Percentiles rank a stretch among this genome's conserved stretches.
Evolutionary conservation across 2,888 invertebrate genomes (phyloP).

Genomic region (Germaria angustata): DNA sequence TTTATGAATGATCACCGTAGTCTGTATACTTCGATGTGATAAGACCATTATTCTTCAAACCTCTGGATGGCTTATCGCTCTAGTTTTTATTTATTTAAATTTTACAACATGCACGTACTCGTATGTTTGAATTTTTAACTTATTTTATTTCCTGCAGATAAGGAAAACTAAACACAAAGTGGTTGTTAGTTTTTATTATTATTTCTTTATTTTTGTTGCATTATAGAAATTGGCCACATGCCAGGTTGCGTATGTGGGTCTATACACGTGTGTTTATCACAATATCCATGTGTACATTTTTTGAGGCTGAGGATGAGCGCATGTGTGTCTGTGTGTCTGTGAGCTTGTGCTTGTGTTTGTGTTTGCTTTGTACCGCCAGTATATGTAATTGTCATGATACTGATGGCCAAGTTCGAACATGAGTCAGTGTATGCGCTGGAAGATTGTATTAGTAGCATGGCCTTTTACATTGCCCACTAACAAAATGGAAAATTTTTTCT

Average conservation of each 20-base stretch:
- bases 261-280: neutral
- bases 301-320: neutral
- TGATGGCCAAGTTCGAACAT: constrained; percentile 10
- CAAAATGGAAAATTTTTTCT: neutral
- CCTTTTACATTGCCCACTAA: neutral
- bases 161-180: neutral
- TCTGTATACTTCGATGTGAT: no score
- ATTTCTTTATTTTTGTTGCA: constrained; percentile 32
- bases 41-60: neutral
- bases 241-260: no score
- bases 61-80: neutral
- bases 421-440: neutral
- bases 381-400: neutral
- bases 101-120: neutral
- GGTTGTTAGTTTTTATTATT: constrained; percentile 4
- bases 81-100: neutral
- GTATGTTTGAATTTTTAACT: neutral
- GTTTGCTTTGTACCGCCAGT: no score
- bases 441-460: constrained; percentile 2
- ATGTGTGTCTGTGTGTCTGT: neutral
- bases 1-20: no score
- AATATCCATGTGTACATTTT: neutral
- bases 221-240: constrained; percentile 59
- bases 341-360: neutral
- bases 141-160: neutral